Percentiles rank a stretch among this genome's conserved stretches.
Conservation (phyloP, 2,797 vertebrate species). For the Toxotes lorentzi region DNA sequence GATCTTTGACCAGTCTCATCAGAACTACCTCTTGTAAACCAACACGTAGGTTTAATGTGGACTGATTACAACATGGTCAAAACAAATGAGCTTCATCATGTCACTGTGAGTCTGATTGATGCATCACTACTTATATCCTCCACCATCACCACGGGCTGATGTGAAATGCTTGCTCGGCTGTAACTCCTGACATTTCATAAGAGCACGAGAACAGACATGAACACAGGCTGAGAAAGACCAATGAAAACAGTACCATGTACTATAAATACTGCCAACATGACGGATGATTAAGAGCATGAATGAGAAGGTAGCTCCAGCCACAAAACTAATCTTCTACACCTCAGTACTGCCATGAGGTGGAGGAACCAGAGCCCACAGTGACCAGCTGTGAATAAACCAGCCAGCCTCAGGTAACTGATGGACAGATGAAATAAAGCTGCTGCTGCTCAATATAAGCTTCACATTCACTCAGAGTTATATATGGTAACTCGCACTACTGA, state of each 20-base stretch:
- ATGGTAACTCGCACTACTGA: not conserved
- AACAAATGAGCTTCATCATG: too few species aligned
- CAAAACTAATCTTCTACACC: too few species aligned
- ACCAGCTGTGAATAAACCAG: not conserved
- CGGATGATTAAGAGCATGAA: too few species aligned
- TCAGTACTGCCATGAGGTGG: too few species aligned
- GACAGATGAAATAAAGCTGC: not conserved
- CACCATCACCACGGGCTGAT: not conserved
- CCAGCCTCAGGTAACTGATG: not conserved
- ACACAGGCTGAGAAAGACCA: not conserved
- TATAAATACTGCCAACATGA: too few species aligned
- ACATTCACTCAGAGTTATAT: not conserved
- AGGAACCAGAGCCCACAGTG: too few species aligned
- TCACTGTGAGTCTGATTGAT: too few species aligned
- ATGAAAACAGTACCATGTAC: not conserved
- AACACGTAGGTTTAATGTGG: not conserved
- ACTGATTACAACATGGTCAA: too few species aligned
- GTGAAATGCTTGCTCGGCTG: not conserved
- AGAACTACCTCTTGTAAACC: not conserved
- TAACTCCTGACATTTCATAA: too few species aligned
- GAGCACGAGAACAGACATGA: too few species aligned
- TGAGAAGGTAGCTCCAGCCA: too few species aligned
- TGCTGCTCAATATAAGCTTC: not conserved
- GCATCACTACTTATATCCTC: too few species aligned
- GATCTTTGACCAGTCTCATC: not conserved